A percentile compares a stretch with the other conserved stretches of the same genome.
Conservation (phyloP, 2,113 vertebrate genomes). For the Anarrhichthys ocellatus region DNA sequence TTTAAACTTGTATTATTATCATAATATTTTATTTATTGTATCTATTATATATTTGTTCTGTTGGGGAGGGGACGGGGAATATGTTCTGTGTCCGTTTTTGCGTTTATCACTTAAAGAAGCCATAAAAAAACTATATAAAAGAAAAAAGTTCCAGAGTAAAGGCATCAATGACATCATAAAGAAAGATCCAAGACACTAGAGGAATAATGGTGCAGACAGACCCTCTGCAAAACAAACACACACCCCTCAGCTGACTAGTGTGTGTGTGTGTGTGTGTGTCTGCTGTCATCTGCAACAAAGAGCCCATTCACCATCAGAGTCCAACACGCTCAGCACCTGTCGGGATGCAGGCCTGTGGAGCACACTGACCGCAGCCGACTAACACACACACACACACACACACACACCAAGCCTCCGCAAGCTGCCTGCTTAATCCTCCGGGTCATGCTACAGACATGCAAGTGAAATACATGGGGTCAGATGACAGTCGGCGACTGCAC, state of each 20-base stretch:
- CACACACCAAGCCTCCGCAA: conserved; percentile 36
- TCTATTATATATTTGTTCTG: not conserved
- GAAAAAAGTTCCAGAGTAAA: not conserved
- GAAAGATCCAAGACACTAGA: not conserved
- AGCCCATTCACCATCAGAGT: conserved; percentile 74
- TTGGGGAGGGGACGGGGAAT: not conserved
- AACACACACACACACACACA: conserved; percentile 46
- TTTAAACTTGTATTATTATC: not conserved
- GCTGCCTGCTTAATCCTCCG: conserved; percentile 62
- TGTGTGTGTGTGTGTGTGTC: conserved; percentile 5
- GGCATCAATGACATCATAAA: not conserved
- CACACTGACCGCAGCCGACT: conserved; percentile 53
- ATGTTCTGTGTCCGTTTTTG: not conserved
- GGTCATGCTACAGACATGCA: conserved; percentile 68
- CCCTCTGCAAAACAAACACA: conserved; percentile 40
- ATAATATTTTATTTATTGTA: not conserved
- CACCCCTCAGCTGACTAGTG: conserved; percentile 66
- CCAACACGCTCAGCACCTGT: conserved; percentile 78
- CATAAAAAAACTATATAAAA: not conserved
- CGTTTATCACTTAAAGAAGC: not conserved
- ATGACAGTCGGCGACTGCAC: conserved; percentile 34
- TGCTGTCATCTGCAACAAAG: conserved; percentile 77
- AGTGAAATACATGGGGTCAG: conserved; percentile 42
- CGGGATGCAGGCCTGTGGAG: conserved; percentile 56
- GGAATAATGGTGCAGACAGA: not conserved